These are phyloP conservation scores for Seira ritae DNA, from an alignment of 2,888 invertebrate species.

Conservation along the genomic window DNA sequence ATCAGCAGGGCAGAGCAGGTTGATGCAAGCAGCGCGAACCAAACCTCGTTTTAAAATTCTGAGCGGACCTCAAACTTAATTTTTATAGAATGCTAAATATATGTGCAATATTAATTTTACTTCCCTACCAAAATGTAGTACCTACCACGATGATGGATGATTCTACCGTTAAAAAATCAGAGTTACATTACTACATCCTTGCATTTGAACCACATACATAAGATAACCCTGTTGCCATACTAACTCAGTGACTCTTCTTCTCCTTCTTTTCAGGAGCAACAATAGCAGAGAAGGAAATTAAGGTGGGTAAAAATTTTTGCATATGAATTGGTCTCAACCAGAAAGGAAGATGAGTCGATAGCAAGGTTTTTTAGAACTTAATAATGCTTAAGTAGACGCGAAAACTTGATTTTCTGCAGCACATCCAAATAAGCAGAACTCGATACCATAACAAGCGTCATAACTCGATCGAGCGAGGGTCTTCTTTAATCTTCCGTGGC, in stretches of 20 bases:
- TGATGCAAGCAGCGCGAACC: background rate
- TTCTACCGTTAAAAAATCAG: background rate
- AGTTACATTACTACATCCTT: no score
- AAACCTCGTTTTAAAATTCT: conserved; percentile 26
- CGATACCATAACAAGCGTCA: conserved; percentile 16
- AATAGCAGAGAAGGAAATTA: background rate
- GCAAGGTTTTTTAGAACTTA: conserved; percentile 16
- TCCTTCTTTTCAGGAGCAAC: background rate
- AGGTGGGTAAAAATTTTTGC: conserved; percentile 37
- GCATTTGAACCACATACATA: no score
- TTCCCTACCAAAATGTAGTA: background rate
- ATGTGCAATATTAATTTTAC: conserved; percentile 33
- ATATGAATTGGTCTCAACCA: conserved; percentile 38
- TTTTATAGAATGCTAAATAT: conserved; percentile 26
- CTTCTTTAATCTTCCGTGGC: background rate
- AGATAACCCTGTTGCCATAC: background rate
- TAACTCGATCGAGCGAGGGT: conserved; percentile 22
- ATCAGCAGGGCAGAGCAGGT: background rate
- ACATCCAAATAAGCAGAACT: conserved; percentile 23
- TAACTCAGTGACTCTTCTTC: background rate
- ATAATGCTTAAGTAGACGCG: background rate
- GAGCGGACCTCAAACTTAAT: conserved; percentile 4
- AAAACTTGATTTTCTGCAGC: conserved; percentile 37
- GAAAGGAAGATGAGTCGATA: conserved; percentile 19
- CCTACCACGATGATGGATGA: background rate